Percentiles rank a stretch among this genome's conserved stretches.
Conservation (phyloP, 2,113 vertebrate species). For the Oryzias woworae region DNA sequence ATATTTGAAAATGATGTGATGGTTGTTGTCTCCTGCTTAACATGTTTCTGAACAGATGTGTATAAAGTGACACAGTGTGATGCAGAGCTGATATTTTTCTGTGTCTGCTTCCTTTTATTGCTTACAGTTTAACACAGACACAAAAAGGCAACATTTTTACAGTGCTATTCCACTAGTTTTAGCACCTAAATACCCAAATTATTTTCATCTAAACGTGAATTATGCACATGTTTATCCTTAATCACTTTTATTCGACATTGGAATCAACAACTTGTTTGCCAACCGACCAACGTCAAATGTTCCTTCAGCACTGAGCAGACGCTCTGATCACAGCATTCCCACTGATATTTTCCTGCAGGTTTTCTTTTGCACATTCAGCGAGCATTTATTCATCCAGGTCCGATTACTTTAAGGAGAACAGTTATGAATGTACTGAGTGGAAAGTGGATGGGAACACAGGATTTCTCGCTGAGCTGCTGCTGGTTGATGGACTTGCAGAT, state of each 20-base stretch:
- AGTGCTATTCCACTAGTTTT: constrained; percentile 7
- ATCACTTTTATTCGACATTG: constrained; percentile 56
- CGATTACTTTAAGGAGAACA: constrained; percentile 33
- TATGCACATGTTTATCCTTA: constrained; percentile 30
- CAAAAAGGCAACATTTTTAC: background rate
- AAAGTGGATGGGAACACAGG: constrained; percentile 49
- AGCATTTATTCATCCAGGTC: constrained; percentile 10
- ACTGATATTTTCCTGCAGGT: constrained; percentile 8
- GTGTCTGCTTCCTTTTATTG: constrained; percentile 33
- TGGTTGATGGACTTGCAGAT: constrained; percentile 61
- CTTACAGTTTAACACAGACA: constrained; percentile 7
- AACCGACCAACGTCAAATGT: constrained; percentile 47
- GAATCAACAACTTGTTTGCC: constrained; percentile 78
- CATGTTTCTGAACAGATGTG: constrained; percentile 40
- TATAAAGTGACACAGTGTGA: constrained; percentile 27
- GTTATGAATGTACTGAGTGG: constrained; percentile 51
- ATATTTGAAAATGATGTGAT: constrained; percentile 30
- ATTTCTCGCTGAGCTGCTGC: constrained; percentile 64
- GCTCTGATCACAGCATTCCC: background rate
- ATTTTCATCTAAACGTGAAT: constrained; percentile 14
- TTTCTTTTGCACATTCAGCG: constrained; percentile 15
- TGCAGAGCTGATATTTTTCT: constrained; percentile 8
- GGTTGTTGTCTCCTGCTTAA: constrained; percentile 44
- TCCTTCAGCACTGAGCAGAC: constrained; percentile 9
- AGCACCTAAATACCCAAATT: background rate